Evolutionary conservation across 2,113 vertebrate genomes (phyloP).

Genomic region (Deroptyus accipitrinus): DNA sequence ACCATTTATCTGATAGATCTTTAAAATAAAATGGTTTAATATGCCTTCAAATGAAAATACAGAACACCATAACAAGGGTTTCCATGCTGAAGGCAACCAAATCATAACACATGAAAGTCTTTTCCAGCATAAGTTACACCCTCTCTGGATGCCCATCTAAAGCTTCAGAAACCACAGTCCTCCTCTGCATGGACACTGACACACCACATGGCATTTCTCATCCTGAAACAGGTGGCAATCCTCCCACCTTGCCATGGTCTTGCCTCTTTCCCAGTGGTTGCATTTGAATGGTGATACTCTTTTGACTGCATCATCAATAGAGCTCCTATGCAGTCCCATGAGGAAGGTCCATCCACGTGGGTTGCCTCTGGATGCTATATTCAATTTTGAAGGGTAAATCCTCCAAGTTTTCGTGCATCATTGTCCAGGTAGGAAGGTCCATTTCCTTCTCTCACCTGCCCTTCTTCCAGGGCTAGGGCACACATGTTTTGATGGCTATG

Average conservation of each 20-base stretch:
- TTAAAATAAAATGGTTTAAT: constrained; percentile 26
- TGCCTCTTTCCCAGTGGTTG: neutral
- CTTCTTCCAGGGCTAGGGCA: neutral
- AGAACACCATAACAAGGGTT: neutral
- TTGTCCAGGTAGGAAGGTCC: neutral
- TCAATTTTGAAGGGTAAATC: neutral
- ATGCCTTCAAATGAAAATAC: neutral
- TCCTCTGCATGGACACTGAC: neutral
- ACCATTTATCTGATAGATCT: constrained; percentile 22
- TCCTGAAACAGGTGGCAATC: neutral
- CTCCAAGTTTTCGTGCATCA: neutral
- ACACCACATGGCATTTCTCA: neutral
- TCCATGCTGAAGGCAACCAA: neutral
- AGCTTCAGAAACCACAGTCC: neutral
- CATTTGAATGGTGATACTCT: neutral
- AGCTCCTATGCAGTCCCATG: neutral
- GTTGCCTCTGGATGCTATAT: neutral
- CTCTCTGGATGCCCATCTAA: neutral
- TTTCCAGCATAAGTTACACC: neutral
- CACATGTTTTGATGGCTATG: neutral
- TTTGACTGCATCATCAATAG: neutral
- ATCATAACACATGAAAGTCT: neutral
- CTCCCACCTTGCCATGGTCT: neutral
- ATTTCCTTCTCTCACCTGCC: neutral
- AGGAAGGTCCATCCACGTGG: neutral